Base-by-base conservation (phyloP, 2,888 invertebrate genomes). In the Dasypolia templi region DNA sequence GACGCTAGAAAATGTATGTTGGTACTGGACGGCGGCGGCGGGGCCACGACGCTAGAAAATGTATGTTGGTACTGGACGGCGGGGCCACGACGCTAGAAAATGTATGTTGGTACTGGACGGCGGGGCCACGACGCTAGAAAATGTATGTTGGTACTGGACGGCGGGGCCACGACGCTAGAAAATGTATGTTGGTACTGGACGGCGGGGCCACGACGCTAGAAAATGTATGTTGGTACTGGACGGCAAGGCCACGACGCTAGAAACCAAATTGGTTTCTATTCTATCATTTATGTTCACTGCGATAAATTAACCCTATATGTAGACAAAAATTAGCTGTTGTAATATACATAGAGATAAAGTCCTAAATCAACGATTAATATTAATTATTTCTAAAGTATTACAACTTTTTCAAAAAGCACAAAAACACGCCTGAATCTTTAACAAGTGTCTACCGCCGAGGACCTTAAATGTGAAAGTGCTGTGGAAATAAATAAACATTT, bases 401-500 rank as follows among this genome's bases (percentile, higher is more conserved):
- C 44, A 59, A 39, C n/a, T 1, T 39, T 46, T n/a, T 14, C 29
- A 76, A 44, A 64, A 51, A 17, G 14, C 22, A 71, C 42, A 53
- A 53, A 79, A 46, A 26, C 59, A 32, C n/a, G 11, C 22, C n/a
- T 39, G 46, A 11, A 73, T 55, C 22, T 79, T 46, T 55, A 59
- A 75, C 51, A n/a, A 64, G 14, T 44, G 19, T 46, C 72, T 46
- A 32, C 29, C 22, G 22, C 9, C 61, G 7, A 12, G 29, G 44
- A 71, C 42, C 22, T 42, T 64, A 66, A 64, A 51, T 51, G 22
- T 64, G 49, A 63, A 72, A 51, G 26, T 70, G 67, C 69, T 46
- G 64, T 51, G 35, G 35, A 65, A 77, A 77, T 72, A 79, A 84
- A 74, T 74, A 65, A 77, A 74, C 65, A 80, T 82, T 53, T 56